Base-by-base conservation (phyloP, 1,140 invertebrate species). In the Musca vetustissima region DNA sequence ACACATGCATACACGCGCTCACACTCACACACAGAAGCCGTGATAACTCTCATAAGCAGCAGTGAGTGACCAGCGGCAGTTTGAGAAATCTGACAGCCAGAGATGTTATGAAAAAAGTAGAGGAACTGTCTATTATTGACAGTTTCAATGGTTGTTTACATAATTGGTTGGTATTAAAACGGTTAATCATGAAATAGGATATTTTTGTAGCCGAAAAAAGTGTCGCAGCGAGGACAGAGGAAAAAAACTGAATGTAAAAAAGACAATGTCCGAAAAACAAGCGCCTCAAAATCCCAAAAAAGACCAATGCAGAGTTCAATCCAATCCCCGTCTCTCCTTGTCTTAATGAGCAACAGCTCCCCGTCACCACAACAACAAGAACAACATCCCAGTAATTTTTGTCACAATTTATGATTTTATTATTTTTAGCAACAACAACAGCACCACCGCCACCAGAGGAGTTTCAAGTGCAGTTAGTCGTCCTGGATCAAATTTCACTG, bases 181-280 rank as follows among this genome's bases (percentile, higher is more conserved):
- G 43, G 57, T 61, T 61, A 61, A 61, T 36, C n/a, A 61, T 61
- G 57, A 61, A 61, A 61, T n/a, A 43, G 57, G 57, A 61, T 61
- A 61, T 61, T 61, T 43, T 61, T 61, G n/a, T 28, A 17, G 55
- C 24, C 55, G 22, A 22, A 21, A 59, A 28, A 59, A 15, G 2
- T 28, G 25, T 59, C 15, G 14, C 55, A 28, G 6, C 55, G n/a
- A 28, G 13, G 9, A 32, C 28, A 32, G 9, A 32, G 28, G 13
- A 43, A 43, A 43, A 43, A 43, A 43, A 43, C 6, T 43, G 36
- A 43, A 43, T 43, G 36, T 4, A 43, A 43, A 43, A 43, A 43
- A 43, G 6, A 43, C 13, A 4, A 43, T 43, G 36, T 43, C 36
- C 36, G 11, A 43, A 13, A 43, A 43, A 43, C 11, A 43, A 43